Conservation (phyloP, 1,140 invertebrate genomes). For the Eurosta solidaginis region DNA sequence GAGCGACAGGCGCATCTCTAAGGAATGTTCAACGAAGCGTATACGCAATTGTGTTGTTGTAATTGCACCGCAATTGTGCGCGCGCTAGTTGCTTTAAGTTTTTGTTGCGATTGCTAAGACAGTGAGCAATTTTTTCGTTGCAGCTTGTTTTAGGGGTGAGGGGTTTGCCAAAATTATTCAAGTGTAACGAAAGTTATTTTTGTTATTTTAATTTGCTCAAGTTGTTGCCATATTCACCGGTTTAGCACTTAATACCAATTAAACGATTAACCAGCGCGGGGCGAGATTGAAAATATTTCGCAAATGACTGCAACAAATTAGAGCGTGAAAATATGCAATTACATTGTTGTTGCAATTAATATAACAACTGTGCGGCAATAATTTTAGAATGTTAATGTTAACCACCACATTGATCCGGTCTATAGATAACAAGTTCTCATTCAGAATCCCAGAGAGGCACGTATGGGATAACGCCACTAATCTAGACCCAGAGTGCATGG, state of each 20-base stretch:
- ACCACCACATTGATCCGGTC: too few relatives aligned
- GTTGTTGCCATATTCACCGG: not conserved
- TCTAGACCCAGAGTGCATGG: too few relatives aligned
- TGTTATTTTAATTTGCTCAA: not conserved
- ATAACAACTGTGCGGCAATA: not conserved
- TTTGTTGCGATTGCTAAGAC: not conserved
- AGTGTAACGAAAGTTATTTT: slow-evolving; percentile 14
- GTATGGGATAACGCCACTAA: too few relatives aligned
- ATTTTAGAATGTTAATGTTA: not conserved
- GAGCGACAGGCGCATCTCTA: not conserved
- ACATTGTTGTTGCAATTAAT: not conserved
- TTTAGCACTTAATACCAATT: not conserved
- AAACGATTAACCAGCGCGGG: not conserved
- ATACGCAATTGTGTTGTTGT: not conserved
- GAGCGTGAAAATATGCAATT: slow-evolving; percentile 16
- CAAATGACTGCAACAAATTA: not conserved
- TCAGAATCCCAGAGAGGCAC: too few relatives aligned
- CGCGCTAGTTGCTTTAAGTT: too few relatives aligned
- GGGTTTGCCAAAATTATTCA: not conserved
- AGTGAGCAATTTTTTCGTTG: not conserved
- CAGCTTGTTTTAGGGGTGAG: not conserved
- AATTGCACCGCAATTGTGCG: not conserved
- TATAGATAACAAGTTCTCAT: too few relatives aligned
- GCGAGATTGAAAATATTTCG: not conserved
- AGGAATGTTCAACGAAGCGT: not conserved